Conservation (phyloP, 2,888 invertebrate species). For the Callosobruchus maculatus region DNA sequence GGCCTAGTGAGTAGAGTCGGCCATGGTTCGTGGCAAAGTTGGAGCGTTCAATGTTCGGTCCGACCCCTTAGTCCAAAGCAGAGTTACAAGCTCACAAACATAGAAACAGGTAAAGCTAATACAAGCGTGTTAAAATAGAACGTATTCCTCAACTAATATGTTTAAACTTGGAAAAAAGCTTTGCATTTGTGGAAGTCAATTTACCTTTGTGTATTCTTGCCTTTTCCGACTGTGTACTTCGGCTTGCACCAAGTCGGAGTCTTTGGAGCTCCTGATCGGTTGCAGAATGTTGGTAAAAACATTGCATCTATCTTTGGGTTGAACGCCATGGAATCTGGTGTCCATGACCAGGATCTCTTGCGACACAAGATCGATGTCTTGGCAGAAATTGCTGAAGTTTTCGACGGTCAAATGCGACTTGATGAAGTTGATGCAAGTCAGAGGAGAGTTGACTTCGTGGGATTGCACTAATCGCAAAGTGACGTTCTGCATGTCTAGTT, state of each 20-base stretch:
- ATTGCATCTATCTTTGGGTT: conserved; percentile 72
- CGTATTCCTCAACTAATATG: too few relatives aligned
- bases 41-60: too few relatives aligned
- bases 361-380: conserved; percentile 89
- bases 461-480: conserved; percentile 67
- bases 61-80: too few relatives aligned
- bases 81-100: too few relatives aligned
- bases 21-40: too few relatives aligned
- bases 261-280: conserved; percentile 50
- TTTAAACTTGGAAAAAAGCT: too few relatives aligned
- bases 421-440: conserved; percentile 89
- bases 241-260: conserved; percentile 40
- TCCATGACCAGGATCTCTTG: conserved; percentile 83
- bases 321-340: conserved; percentile 50
- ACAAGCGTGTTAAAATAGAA: too few relatives aligned
- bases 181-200: too few relatives aligned
- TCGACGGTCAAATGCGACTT: conserved; percentile 84
- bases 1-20: too few relatives aligned
- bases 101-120: too few relatives aligned
- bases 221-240: conserved; percentile 57
- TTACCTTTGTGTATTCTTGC: conserved; percentile 59
- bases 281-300: conserved; percentile 87
- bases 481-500: conserved; percentile 83
- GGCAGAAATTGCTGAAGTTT: conserved; percentile 81
- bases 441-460: conserved; percentile 55